phyloP scores from a whole-genome alignment of 2,888 invertebrate genomes.

The Ornithoptera alexandrae region DNA sequence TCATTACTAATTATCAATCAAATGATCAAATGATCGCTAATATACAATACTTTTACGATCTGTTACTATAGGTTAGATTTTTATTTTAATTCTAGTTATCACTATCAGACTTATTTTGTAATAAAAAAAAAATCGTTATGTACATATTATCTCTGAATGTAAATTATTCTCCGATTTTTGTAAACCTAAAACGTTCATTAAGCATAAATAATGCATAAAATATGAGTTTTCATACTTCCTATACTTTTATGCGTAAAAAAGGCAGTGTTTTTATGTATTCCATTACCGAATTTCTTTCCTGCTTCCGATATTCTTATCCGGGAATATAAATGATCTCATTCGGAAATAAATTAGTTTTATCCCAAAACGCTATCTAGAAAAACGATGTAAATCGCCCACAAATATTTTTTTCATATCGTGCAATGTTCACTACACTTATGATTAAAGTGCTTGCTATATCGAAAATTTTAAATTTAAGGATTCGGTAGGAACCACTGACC shows the following conservation, averaged over 20 bases:
- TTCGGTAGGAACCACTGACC: no score
- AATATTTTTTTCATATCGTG: conserved; percentile 2
- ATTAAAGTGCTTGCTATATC: not conserved
- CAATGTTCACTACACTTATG: not conserved
- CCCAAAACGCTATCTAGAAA: conserved; percentile 7
- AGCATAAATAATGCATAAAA: not conserved
- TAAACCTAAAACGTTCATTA: not conserved
- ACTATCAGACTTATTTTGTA: no score
- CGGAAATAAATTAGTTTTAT: conserved; percentile 19
- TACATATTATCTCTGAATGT: not conserved
- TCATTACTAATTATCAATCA: no score
- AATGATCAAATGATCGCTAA: no score
- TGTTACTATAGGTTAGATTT: no score
- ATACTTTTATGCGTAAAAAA: not conserved
- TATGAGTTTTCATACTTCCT: not conserved
- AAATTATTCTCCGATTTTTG: not conserved
- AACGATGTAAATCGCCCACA: conserved; percentile 4
- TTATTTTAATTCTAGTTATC: no score
- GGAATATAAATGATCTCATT: conserved; percentile 24
- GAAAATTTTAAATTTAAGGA: not conserved
- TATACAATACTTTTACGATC: no score
- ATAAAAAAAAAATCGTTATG: not conserved
- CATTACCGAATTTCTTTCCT: conserved; percentile 13
- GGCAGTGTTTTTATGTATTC: conserved; percentile 16
- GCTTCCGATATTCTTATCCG: conserved; percentile 22